Percentiles rank a stretch among this genome's conserved stretches.
phyloP scores from a whole-genome alignment of 2,113 vertebrate species.

The Corapipo altera region DNA sequence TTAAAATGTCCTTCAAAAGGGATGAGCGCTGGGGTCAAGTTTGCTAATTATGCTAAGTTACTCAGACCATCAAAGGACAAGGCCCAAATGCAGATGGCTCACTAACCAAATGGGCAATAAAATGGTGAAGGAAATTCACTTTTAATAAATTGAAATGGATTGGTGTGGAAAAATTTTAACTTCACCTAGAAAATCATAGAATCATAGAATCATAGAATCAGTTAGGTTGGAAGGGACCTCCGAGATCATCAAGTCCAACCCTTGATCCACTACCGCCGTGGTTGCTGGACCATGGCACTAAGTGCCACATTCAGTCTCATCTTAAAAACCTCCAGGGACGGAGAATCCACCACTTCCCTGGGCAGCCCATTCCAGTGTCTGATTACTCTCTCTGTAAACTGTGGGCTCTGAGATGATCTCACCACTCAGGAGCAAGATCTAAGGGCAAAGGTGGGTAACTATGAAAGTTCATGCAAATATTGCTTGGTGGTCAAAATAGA shows the following conservation, averaged over 20 bases:
- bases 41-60: background rate
- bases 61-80: background rate
- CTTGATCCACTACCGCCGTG: too few species aligned
- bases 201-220: too few species aligned
- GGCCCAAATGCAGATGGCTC: background rate
- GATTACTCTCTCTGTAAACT: too few species aligned
- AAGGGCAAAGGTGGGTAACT: background rate
- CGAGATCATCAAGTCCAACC: too few species aligned
- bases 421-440: background rate
- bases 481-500: background rate
- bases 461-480: background rate
- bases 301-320: too few species aligned
- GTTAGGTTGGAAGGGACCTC: too few species aligned
- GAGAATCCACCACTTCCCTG: too few species aligned
- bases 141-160: background rate
- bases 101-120: background rate
- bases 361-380: too few species aligned
- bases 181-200: background rate
- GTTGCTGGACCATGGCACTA: too few species aligned
- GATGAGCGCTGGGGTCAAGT: background rate
- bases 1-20: background rate
- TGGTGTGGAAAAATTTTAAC: background rate
- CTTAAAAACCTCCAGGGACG: too few species aligned
- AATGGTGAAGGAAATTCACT: background rate
- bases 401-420: background rate